Evolutionary conservation across 2,797 vertebrate genomes (phyloP).

Genomic region (Benthosema pterotum): DNA sequence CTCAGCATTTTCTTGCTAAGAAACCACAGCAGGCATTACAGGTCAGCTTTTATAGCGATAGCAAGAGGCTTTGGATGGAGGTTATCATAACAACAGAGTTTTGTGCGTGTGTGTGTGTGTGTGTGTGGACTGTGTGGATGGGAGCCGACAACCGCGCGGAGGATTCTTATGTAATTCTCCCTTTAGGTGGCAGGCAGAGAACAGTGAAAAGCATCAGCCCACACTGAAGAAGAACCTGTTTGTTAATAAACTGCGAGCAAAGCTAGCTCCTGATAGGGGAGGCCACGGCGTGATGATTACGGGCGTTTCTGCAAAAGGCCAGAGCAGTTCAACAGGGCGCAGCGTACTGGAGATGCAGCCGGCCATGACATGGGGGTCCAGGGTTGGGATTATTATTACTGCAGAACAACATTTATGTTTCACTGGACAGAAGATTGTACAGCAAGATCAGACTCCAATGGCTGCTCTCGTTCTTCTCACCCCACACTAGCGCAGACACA

Average conservation of each 20-base stretch:
- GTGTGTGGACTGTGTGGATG: constrained; percentile 74
- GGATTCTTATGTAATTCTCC: constrained; percentile 85
- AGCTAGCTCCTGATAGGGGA: constrained; percentile 62
- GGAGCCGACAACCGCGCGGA: constrained; percentile 77
- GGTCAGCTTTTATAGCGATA: constrained; percentile 79
- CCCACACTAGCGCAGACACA: constrained; percentile 26
- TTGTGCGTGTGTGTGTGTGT: constrained; percentile 23
- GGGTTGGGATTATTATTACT: background rate
- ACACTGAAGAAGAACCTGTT: constrained; percentile 78
- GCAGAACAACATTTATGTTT: background rate
- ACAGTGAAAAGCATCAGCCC: constrained; percentile 80
- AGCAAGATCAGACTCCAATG: background rate
- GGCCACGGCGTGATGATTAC: constrained; percentile 66
- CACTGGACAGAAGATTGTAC: background rate
- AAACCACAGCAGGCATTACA: constrained; percentile 55
- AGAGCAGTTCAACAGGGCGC: constrained; percentile 31
- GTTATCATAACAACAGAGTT: constrained; percentile 70
- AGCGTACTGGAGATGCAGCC: constrained; percentile 11
- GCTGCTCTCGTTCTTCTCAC: background rate
- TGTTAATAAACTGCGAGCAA: constrained; percentile 74
- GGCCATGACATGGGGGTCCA: background rate
- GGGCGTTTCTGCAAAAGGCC: constrained; percentile 41
- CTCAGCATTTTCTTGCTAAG: constrained; percentile 70
- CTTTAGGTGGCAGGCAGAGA: constrained; percentile 79
- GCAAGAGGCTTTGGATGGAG: constrained; percentile 69